phyloP scores from a whole-genome alignment of 2,888 invertebrate species.

The Lepidocyrtoides sp. region DNA sequence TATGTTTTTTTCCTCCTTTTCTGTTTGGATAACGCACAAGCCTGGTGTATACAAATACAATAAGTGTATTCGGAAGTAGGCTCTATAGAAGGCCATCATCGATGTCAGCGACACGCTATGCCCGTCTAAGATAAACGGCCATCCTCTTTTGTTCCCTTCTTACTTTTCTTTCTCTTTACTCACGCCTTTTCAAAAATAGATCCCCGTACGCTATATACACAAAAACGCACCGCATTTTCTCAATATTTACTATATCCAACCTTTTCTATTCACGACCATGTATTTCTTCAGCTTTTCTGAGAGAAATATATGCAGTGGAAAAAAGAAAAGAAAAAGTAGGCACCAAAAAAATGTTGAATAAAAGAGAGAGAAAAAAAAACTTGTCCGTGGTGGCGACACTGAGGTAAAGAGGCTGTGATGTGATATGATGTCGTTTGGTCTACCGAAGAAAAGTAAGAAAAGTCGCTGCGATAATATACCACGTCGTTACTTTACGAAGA shows the following conservation, averaged over 20 bases:
- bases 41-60: constrained; percentile 1
- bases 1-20: constrained; percentile 39
- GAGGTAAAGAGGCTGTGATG: constrained; percentile 51
- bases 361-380: background rate
- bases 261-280: constrained; percentile 20
- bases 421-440: constrained; percentile 67
- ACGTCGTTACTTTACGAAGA: constrained; percentile 31
- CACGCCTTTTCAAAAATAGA: constrained; percentile 73
- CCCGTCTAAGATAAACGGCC: constrained; percentile 84
- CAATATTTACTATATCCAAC: constrained; percentile 24
- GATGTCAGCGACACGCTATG: constrained; percentile 84
- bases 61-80: constrained; percentile 76
- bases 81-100: constrained; percentile 81
- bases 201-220: background rate
- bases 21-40: constrained; percentile 49
- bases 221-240: background rate
- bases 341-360: constrained; percentile 1
- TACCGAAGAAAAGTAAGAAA: constrained; percentile 32
- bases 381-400: constrained; percentile 56
- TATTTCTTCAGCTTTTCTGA: background rate
- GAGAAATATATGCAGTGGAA: background rate
- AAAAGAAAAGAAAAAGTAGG: constrained; percentile 1
- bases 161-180: constrained; percentile 69
- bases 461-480: constrained; percentile 60
- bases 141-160: constrained; percentile 82